Evolutionary conservation across 2,113 vertebrate genomes (phyloP).

Genomic region (Tricholaema leucomelas): DNA sequence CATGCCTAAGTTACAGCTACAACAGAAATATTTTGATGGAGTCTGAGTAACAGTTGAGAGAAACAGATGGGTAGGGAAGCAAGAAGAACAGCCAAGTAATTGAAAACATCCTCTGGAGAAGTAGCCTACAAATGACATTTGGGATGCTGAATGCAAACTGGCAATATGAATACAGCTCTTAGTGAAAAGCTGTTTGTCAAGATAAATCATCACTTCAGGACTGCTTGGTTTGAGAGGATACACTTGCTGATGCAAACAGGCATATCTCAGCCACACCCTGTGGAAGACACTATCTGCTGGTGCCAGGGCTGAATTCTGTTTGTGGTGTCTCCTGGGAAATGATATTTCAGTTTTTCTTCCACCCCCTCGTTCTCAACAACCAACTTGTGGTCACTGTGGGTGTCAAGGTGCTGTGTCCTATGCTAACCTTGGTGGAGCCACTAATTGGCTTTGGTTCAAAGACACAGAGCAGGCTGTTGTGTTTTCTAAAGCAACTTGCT

Average conservation of each 20-base stretch:
- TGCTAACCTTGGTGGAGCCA: not conserved
- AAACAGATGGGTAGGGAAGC: not conserved
- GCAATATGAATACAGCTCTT: not conserved
- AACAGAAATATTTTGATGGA: slow-evolving; percentile 18
- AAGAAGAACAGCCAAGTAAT: slow-evolving; percentile 19
- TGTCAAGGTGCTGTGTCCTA: not conserved
- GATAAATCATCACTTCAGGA: not conserved
- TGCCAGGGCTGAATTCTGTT: not conserved
- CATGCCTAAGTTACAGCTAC: slow-evolving; percentile 5
- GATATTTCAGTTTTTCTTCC: not conserved
- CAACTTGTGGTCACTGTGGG: not conserved
- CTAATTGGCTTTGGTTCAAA: not conserved
- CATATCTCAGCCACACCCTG: not conserved
- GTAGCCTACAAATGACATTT: not conserved
- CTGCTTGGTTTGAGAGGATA: not conserved
- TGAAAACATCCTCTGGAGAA: slow-evolving; percentile 27
- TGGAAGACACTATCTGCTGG: not conserved
- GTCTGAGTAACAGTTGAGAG: not conserved
- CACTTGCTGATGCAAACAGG: not conserved
- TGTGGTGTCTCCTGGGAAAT: not conserved
- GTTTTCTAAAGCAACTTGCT: slow-evolving; percentile 8
- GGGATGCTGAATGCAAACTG: not conserved
- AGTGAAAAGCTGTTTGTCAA: not conserved
- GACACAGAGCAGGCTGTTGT: not conserved
- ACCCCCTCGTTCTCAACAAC: not conserved